Evolutionary conservation across 2,113 vertebrate genomes (phyloP).

Genomic region (Bubo scandiacus): DNA sequence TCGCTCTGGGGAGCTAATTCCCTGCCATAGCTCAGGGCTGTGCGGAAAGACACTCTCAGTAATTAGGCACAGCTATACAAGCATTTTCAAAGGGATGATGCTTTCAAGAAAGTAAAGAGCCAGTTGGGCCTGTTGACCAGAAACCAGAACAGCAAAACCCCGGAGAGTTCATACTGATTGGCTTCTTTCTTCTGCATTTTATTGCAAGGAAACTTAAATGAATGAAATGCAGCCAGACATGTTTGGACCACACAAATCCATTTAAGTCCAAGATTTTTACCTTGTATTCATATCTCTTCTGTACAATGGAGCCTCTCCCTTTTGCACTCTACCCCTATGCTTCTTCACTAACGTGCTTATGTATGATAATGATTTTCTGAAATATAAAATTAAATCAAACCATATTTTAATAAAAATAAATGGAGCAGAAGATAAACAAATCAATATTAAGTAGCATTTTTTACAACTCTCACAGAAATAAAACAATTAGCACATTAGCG

Average conservation of each 20-base stretch:
- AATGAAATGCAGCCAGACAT: not conserved
- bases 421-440: conserved; percentile 18
- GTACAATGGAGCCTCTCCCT: not conserved
- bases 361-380: conserved; percentile 16
- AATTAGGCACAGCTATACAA: not conserved
- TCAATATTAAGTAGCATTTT: not conserved
- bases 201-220: not conserved
- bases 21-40: not conserved
- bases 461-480: conserved; percentile 20
- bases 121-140: not conserved
- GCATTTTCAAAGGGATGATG: not conserved
- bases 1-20: not conserved
- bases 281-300: not conserved
- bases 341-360: not conserved
- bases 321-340: not conserved
- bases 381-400: conserved; percentile 1
- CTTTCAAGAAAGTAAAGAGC: not conserved
- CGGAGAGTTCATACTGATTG: not conserved
- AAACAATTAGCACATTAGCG: conserved; percentile 47
- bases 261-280: not conserved
- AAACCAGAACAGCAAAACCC: conserved; percentile 30
- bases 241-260: not conserved
- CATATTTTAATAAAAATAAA: conserved; percentile 38
- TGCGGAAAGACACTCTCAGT: not conserved
- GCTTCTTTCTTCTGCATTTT: not conserved